phyloP scores from a whole-genome alignment of 53 echinoderm and acorn worm species.

The Antedon mediterranea region DNA sequence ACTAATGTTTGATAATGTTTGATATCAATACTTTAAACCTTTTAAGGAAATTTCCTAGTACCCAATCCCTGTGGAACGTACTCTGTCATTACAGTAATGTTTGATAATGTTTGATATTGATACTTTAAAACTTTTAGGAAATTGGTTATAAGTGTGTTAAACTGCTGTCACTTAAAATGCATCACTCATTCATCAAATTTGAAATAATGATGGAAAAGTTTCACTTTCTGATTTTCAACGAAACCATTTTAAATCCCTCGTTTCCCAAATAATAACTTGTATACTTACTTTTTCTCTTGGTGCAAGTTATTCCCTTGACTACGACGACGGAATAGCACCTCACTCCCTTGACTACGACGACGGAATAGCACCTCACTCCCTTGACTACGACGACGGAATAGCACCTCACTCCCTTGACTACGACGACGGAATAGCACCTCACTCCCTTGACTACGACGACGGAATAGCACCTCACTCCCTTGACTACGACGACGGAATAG shows the following conservation, averaged over 20 bases:
- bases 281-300: not conserved
- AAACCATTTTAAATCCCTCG: not conserved
- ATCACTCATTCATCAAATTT: not conserved
- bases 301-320: not conserved
- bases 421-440: not conserved
- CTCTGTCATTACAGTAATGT: no score
- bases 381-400: not conserved
- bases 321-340: not conserved
- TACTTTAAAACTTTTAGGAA: no score
- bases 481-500: not conserved
- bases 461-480: not conserved
- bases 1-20: no score
- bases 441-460: not conserved
- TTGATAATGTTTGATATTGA: no score
- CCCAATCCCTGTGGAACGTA: no score
- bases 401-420: not conserved
- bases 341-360: not conserved
- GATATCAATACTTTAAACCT: no score
- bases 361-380: not conserved
- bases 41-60: no score
- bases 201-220: not conserved
- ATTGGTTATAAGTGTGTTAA: not conserved
- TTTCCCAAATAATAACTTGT: not conserved
- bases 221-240: not conserved
- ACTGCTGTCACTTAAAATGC: not conserved